Evolutionary conservation across 2,888 invertebrate genomes (phyloP), one percentile per base, ranked within the genome.

Genomic region (Aspidiotus rigidus): DNA sequence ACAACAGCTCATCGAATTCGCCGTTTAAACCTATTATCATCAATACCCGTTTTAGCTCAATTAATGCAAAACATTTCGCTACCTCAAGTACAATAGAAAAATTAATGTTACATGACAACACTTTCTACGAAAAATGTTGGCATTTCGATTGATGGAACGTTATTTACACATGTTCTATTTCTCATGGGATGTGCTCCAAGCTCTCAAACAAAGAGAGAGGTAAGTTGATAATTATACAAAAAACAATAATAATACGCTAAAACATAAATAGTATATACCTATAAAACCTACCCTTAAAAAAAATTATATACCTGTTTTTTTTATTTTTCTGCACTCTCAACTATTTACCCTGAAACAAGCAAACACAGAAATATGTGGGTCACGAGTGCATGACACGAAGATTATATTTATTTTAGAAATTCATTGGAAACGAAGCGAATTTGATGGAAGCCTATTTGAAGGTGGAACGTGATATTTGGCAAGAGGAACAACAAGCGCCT

Each of bases 401-500:
- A 28, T 28, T 28, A 28, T 28, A 28, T 28, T 13, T 49, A n/a
- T 49, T 49, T 49, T 49, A 49, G 66, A 66, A 66, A 49, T 66
- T 66, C 57, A 66, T 66, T 59, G 66, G 66, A 59, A 66, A n/a
- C 28, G 66, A 49, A 57, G 17, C 57, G 2, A 70, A 70, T 62
- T 16, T 74, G 13, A 71, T 76, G 57, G 75, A 76, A 69, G 73
- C 74, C 5, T 76, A 74, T 63, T 62, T 75, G 61, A 72, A 72
- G 8, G 56, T 76, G 16, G 76, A 76, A 63, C 69, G 73, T 42
- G 75, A 74, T 71, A 75, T 76, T 62, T 73, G 72, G 71, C 70
- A 72, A 41, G 76, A 75, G 71, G 76, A 76, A 71, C 73, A 73
- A 71, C 72, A 73, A 16, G 75, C 75, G 7, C 75, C 75, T 13